A percentile compares a stretch with the other conserved stretches of the same genome.
Evolutionary conservation across 35 echinoderm and acorn worm species (phyloP).

Genomic region (Ophioderma brevispina): DNA sequence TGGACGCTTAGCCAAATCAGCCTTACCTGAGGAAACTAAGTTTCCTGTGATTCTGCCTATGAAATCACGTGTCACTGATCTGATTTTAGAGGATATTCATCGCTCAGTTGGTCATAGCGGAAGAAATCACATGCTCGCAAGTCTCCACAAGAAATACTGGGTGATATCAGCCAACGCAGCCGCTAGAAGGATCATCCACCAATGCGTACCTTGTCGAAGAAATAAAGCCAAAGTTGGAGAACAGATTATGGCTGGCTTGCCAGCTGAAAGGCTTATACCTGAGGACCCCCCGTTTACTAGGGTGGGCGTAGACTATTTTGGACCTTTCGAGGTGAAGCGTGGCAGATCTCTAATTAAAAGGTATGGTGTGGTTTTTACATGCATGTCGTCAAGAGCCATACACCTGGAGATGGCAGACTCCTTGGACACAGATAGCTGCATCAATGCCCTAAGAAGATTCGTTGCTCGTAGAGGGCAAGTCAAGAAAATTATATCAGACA

Average conservation of each 20-base stretch:
- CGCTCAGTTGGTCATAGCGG: slow-evolving; percentile 38
- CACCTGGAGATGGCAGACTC: slow-evolving; percentile 24
- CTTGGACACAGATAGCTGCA: slow-evolving; percentile 39
- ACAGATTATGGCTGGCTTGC: background rate
- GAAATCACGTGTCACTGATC: slow-evolving; percentile 28
- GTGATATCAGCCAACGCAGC: slow-evolving; percentile 3
- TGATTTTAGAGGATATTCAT: slow-evolving; percentile 49
- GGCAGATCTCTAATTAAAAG: background rate
- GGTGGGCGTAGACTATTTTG: slow-evolving; percentile 49
- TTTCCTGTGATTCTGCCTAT: slow-evolving; percentile 58
- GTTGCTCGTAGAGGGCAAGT: slow-evolving; percentile 1
- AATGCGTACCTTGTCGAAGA: background rate
- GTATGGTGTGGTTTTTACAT: slow-evolving; percentile 64
- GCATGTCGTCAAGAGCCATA: slow-evolving; percentile 20
- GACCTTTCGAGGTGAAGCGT: slow-evolving; percentile 30
- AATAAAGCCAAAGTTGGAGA: background rate
- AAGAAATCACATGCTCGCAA: slow-evolving; percentile 31
- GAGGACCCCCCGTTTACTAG: slow-evolving; percentile 24
- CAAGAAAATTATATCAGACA: slow-evolving; percentile 41
- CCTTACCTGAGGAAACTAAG: slow-evolving; percentile 28
- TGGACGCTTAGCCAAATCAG: slow-evolving; percentile 36
- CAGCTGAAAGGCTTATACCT: slow-evolving; percentile 36
- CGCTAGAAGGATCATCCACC: background rate
- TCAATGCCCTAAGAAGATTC: slow-evolving; percentile 45
- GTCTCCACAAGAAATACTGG: slow-evolving; percentile 46